Evolutionary conservation across 2,113 vertebrate genomes (phyloP), one percentile per base, ranked within the genome.

Genomic region (Genyomyrus donnyi): DNA sequence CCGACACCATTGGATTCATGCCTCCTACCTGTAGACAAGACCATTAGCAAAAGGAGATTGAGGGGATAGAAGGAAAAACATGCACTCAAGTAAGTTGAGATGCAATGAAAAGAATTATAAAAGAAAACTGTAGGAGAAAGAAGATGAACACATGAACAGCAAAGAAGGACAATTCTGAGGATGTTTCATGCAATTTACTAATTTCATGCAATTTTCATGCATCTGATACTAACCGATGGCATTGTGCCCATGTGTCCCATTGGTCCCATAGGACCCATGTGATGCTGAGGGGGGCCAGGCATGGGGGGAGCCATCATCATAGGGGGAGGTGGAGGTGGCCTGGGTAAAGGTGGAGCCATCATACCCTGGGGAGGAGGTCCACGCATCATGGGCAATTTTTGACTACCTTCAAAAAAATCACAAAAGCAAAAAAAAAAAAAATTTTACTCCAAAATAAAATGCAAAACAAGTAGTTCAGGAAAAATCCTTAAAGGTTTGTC

Each of bases 241-340:
- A 92, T 87, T 1, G 92, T 39, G 52, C 90, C 46, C 91, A 96
- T 94, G 77, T 95, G 94, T 19, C 90, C 94, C 91, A 96, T 94
- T 62, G 94, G 94, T 70, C 95, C 94, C 88, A 96, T 94, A 11
- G 93, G 92, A 48, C 93, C 90, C 91, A 96, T 92, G 0, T 93
- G 94, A 0, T 95, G 95, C 0, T 94, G 95, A 0, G 95, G 95
- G 6, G 96, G 96, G 70, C 94, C 93, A 45, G 96, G 95, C 94
- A 97, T 93, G 0, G 96, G 94, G n/a, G 97, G 97, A 0, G 96
- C 94, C 92, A 97, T 95, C 95, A 97, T 95, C 95, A 98, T 97
- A 27, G 97, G 97, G 21, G 97, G 97, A 66, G 97, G 97, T 0
- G 97, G 97, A 4, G 96, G 96, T 50, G 97, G 97, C 5, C 97